Conservation (phyloP, 92 coral and sea anemone genomes). For the Virgularia gustaviana region DNA sequence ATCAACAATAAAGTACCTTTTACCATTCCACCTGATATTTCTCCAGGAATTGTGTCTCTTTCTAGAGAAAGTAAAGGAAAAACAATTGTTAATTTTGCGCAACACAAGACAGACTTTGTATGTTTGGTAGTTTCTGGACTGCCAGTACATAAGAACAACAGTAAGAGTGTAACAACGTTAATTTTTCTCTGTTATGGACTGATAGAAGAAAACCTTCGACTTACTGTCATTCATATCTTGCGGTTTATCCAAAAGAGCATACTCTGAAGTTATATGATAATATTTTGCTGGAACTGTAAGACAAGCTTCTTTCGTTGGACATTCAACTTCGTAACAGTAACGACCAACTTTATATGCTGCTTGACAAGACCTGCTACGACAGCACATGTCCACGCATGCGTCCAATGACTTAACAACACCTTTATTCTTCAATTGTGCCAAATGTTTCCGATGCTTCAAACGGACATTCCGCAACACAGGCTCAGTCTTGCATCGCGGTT, state of each 20-base stretch:
- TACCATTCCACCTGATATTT: constrained; percentile 6
- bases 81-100: background rate
- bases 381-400: constrained; percentile 73
- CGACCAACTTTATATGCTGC: constrained; percentile 78
- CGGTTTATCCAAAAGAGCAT: constrained; percentile 48
- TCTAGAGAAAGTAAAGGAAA: constrained; percentile 29
- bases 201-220: constrained; percentile 11
- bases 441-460: constrained; percentile 65
- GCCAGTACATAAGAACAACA: too few species aligned
- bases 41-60: constrained; percentile 61
- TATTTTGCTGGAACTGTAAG: constrained; percentile 50
- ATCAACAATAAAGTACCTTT: background rate
- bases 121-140: too few species aligned
- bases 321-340: constrained; percentile 83
- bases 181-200: background rate
- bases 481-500: constrained; percentile 64
- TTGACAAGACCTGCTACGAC: constrained; percentile 68
- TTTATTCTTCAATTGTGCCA: constrained; percentile 70
- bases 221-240: constrained; percentile 66
- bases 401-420: constrained; percentile 64
- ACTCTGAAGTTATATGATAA: constrained; percentile 34
- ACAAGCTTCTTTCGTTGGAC: constrained; percentile 72
- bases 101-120: background rate
- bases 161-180: background rate
- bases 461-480: constrained; percentile 73